Base-by-base conservation (phyloP, 2,113 vertebrate species). In the Strix uralensis region DNA sequence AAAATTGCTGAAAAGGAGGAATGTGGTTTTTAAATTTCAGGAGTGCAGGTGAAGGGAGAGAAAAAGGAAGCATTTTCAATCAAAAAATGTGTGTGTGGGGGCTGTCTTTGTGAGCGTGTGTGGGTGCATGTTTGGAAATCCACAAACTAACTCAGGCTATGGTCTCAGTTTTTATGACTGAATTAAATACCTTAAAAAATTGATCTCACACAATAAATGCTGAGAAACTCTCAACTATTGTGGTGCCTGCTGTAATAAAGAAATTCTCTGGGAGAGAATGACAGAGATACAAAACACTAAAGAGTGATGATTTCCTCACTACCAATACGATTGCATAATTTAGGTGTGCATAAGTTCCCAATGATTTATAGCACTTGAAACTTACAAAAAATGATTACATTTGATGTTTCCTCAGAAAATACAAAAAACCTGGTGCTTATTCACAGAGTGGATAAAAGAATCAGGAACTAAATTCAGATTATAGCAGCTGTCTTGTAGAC, bases 291-390 rank as follows among this genome's bases (percentile, higher is more conserved):
- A 81, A 94, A 96, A 78, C 71, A 30, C 40, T 90, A 81, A 92
- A 96, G 85, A 97, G 92, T 71, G 75, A 96, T 92, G 87, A 86
- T 97, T 96, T 97, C 79, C 63, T 96, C 12, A 16, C 92, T 78
- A 90, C 90, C 92, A 95, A 86, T 81, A 74, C 65, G 62, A 90
- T 78, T 63, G 92, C 87, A 91, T 95, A 97, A 97, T 96, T 97
- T 96, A 96, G 66, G 94, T 94, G 75, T 89, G 29, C 47, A 17
- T 61, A 91, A 61, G 22, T 95, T 95, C 57, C 75, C 74, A 81
- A 74, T 97, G 97, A 98, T 98, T 96, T 97, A 96, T 91, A 95
- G 78, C 93, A 75, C 91, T 94, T 77, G 95, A 96, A 97, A 97
- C 90, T 96, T 97, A 95, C 77, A 86, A 83, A 94, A 95, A 90